These are phyloP conservation scores for Trichoplax adhaerens DNA, from an alignment of 37 sponge, comb jelly and placozoan genomes.

Conservation along the genomic window DNA sequence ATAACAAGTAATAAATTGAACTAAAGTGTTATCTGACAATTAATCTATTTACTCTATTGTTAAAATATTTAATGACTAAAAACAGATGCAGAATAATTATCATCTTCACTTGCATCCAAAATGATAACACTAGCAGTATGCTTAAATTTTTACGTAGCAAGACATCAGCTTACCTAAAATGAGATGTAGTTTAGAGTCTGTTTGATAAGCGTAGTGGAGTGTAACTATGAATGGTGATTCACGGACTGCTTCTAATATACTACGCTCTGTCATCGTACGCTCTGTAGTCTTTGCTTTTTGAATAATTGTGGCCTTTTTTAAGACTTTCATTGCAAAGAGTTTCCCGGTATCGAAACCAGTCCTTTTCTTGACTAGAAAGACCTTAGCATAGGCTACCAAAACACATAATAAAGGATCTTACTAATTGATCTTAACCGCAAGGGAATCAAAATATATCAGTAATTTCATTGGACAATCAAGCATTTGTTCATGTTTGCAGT, in stretches of 20 bases:
- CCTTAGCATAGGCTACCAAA: constrained; percentile 86
- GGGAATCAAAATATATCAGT: too few species aligned
- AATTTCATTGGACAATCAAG: too few species aligned
- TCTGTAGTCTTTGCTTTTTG: constrained; percentile 87
- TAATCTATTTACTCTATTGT: background rate
- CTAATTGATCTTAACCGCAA: too few species aligned
- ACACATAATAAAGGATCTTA: too few species aligned
- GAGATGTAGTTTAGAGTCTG: constrained; percentile 83
- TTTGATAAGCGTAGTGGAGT: constrained; percentile 95
- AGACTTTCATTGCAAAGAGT: constrained; percentile 96
- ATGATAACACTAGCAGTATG: background rate
- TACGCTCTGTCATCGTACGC: constrained; percentile 84
- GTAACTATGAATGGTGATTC: constrained; percentile 93
- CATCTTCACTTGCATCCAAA: background rate
- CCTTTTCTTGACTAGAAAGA: constrained; percentile 79
- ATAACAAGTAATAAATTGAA: background rate
- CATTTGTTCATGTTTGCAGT: too few species aligned
- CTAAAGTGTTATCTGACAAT: background rate
- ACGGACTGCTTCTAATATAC: constrained; percentile 75
- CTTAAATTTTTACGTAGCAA: background rate
- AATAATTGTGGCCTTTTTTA: constrained; percentile 78
- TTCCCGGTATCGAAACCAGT: constrained; percentile 38
- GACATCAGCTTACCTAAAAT: constrained; percentile 61
- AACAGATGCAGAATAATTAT: background rate
- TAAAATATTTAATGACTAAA: background rate